Percentiles rank a stretch among this genome's conserved stretches.
These are phyloP conservation scores for Oostethus manadensis DNA, from an alignment of 2,113 vertebrate genomes.

Conservation along the genomic window DNA sequence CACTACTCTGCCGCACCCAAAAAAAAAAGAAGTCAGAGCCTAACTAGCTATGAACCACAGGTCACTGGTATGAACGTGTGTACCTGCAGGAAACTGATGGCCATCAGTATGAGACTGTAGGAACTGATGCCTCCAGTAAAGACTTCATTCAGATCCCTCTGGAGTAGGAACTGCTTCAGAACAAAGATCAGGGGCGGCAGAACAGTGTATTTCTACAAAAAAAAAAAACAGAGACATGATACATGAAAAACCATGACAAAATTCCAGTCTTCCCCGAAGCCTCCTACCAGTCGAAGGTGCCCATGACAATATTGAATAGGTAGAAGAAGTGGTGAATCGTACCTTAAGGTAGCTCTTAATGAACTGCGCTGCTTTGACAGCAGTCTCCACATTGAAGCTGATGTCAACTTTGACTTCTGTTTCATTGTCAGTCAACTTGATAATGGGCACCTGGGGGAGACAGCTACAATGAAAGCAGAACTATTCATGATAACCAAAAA, in stretches of 20 bases:
- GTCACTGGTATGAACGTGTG: background rate
- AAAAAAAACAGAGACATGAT: background rate
- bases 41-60: too few relatives aligned
- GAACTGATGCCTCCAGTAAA: conserved; percentile 80
- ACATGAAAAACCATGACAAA: background rate
- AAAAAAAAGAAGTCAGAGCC: too few relatives aligned
- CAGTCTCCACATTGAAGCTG: conserved; percentile 97
- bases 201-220: conserved; percentile 71
- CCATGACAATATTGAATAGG: accelerated
- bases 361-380: conserved; percentile 91
- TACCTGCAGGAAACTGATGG: conserved; percentile 68
- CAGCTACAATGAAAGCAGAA: background rate
- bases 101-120: conserved; percentile 79
- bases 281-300: too few relatives aligned
- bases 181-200: conserved; percentile 79
- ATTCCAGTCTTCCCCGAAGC: too few relatives aligned
- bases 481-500: background rate
- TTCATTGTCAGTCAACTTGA: conserved; percentile 96
- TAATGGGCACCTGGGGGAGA: conserved; percentile 87
- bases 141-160: conserved; percentile 78
- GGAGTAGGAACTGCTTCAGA: conserved; percentile 79
- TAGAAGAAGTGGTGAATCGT: background rate
- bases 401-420: conserved; percentile 97
- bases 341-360: conserved; percentile 96
- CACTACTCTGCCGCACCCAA: too few relatives aligned